Conservation (phyloP, 2,797 vertebrate species). For the Poecilia wingei region DNA sequence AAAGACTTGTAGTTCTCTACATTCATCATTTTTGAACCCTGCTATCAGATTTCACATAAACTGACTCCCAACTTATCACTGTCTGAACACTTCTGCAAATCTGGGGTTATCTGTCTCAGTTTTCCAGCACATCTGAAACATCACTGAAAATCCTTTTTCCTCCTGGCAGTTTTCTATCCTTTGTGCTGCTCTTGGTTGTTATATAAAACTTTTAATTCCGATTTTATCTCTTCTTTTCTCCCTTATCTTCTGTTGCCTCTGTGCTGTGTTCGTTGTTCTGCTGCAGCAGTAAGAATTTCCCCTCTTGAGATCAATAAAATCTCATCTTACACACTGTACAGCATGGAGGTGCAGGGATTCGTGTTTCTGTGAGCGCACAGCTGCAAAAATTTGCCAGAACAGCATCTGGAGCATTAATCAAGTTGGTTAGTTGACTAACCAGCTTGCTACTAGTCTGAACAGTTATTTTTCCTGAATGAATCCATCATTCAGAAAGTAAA, state of each 20-base stretch:
- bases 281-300: slow-evolving; percentile 22
- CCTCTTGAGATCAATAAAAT: slow-evolving; percentile 49
- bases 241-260: slow-evolving; percentile 36
- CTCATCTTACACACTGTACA: slow-evolving; percentile 43
- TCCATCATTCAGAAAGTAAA: slow-evolving; percentile 28
- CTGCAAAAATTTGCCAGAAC: background rate
- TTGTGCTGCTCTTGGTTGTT: background rate
- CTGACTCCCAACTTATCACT: background rate
- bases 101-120: background rate
- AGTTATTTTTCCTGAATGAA: slow-evolving; percentile 32
- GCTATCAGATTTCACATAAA: slow-evolving; percentile 3
- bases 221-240: slow-evolving; percentile 8
- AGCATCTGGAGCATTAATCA: background rate
- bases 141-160: slow-evolving; percentile 1
- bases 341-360: slow-evolving; percentile 8
- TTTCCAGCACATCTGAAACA: slow-evolving; percentile 2
- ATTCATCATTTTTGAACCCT: background rate
- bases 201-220: slow-evolving; percentile 16
- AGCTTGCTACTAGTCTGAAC: slow-evolving; percentile 3
- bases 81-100: slow-evolving; percentile 3
- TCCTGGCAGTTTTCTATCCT: background rate
- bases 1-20: background rate
- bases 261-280: slow-evolving; percentile 7
- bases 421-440: background rate
- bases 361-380: background rate